Conservation (phyloP, 2,797 vertebrate genomes). For the Hirundo rustica region DNA sequence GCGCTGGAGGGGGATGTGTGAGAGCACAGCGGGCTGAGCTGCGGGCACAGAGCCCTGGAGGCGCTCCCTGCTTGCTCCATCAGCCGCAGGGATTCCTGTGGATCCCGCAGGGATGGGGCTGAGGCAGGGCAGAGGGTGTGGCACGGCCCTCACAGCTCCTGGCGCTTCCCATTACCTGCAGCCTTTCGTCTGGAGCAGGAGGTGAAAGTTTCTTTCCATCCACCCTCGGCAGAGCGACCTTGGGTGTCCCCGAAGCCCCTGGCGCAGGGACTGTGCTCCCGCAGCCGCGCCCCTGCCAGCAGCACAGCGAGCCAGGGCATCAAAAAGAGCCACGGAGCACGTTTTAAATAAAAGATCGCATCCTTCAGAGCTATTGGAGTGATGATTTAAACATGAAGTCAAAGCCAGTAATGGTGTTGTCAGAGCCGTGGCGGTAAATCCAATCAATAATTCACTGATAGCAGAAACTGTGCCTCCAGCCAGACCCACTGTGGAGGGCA, state of each 20-base stretch:
- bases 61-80: background rate
- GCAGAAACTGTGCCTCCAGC: background rate
- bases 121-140: background rate
- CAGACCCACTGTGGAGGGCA: background rate
- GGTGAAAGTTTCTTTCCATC: background rate
- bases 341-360: background rate
- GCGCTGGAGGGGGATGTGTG: background rate
- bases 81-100: accelerated
- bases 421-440: background rate
- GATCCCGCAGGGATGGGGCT: background rate
- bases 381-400: conserved; percentile 35
- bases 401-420: conserved; percentile 3
- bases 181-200: background rate
- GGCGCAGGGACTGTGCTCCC: background rate
- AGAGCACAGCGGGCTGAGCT: no score
- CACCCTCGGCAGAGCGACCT: background rate
- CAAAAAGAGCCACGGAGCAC: background rate
- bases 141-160: background rate
- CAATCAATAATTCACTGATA: conserved; percentile 17
- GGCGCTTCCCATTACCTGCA: background rate
- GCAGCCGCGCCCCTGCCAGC: background rate
- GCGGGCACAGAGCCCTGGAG: background rate
- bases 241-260: background rate
- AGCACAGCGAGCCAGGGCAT: background rate
- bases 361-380: background rate